Percentiles rank a stretch among this genome's conserved stretches.
These are phyloP conservation scores for Catharus ustulatus DNA, from an alignment of 2,797 vertebrate species.

Conservation along the genomic window DNA sequence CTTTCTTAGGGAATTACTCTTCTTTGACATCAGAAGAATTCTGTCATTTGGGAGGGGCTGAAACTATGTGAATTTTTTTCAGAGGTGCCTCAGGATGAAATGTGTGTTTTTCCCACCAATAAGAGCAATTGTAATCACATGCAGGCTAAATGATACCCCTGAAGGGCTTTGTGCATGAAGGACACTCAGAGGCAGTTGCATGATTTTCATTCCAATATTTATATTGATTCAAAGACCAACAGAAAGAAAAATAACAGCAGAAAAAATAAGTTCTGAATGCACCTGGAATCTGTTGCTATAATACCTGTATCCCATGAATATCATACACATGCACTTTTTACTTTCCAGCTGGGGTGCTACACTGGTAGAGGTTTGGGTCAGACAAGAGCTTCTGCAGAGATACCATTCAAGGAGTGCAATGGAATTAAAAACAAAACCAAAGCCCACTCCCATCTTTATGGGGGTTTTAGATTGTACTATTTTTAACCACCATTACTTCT, in stretches of 20 bases:
- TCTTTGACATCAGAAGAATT: neutral
- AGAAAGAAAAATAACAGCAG: neutral
- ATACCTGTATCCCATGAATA: neutral
- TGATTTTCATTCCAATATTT: neutral
- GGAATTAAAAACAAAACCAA: neutral
- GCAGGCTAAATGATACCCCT: neutral
- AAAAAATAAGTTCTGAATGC: neutral
- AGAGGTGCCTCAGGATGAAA: neutral
- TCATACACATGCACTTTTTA: neutral
- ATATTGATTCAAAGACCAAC: neutral
- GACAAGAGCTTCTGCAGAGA: neutral
- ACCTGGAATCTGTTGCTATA: neutral
- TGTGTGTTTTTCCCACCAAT: constrained; percentile 10
- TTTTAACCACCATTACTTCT: neutral
- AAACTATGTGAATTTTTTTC: neutral
- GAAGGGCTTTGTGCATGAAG: neutral
- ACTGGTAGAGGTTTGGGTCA: neutral
- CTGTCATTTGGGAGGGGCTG: neutral
- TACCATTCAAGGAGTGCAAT: neutral
- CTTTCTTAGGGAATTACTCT: neutral
- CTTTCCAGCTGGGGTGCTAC: neutral
- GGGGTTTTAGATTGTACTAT: neutral
- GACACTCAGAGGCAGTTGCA: neutral
- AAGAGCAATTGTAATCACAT: neutral
- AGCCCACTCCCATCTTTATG: neutral